A percentile compares a stretch with the other conserved stretches of the same genome.
Conservation (phyloP, 1,140 invertebrate genomes). For the Drosophila ananassae region DNA sequence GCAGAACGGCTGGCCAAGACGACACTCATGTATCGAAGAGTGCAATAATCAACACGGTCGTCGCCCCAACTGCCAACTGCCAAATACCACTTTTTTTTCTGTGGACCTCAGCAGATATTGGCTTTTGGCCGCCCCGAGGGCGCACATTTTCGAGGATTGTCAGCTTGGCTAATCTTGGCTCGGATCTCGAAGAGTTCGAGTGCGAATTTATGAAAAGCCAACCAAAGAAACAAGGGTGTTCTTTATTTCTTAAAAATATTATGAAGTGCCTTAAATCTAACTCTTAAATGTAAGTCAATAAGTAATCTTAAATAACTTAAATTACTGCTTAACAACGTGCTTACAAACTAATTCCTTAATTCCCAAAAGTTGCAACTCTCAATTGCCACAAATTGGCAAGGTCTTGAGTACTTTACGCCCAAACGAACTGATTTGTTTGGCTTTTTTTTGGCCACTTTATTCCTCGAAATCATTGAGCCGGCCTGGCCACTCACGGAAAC, state of each 20-base stretch:
- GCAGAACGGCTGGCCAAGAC: constrained; percentile 53
- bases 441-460: constrained; percentile 21
- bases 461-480: constrained; percentile 42
- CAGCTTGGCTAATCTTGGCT: constrained; percentile 64
- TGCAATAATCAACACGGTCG: constrained; percentile 70
- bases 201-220: constrained; percentile 12
- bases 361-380: constrained; percentile 44
- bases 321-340: background rate
- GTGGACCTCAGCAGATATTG: constrained; percentile 66
- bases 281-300: background rate
- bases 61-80: background rate
- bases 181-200: constrained; percentile 31
- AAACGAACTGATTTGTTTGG: constrained; percentile 68
- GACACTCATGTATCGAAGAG: constrained; percentile 53
- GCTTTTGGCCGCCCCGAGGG: constrained; percentile 35
- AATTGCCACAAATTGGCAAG: constrained; percentile 59
- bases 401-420: constrained; percentile 64
- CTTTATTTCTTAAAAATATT: too few species aligned
- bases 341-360: constrained; percentile 13
- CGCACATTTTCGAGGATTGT: constrained; percentile 44
- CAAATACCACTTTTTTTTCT: constrained; percentile 26
- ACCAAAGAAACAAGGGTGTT: too few species aligned
- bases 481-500: constrained; percentile 23
- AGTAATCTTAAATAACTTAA: background rate
- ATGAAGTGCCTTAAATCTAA: too few species aligned